phyloP scores from a whole-genome alignment of 2,797 vertebrate genomes.

The Rhinophrynus dorsalis region DNA sequence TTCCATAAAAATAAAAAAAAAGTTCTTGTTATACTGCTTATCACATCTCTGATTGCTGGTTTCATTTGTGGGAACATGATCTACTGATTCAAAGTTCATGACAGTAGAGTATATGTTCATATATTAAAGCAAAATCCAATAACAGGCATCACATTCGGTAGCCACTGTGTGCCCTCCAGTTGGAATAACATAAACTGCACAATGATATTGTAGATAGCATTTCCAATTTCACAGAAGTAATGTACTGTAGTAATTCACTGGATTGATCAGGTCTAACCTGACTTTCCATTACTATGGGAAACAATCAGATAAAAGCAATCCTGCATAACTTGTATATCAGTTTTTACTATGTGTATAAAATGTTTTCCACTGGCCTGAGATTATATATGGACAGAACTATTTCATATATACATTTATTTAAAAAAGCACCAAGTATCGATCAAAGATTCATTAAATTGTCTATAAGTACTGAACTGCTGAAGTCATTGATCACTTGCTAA shows the following conservation, averaged over 20 bases:
- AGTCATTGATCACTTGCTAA: too few relatives aligned
- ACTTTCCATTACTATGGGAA: slow-evolving; percentile 41
- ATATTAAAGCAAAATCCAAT: too few relatives aligned
- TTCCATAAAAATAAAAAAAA: too few relatives aligned
- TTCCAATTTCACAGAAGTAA: slow-evolving; percentile 35
- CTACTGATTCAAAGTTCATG: too few relatives aligned
- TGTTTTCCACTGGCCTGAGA: slow-evolving; percentile 13
- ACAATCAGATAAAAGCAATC: slow-evolving; percentile 34
- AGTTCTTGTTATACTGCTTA: too few relatives aligned
- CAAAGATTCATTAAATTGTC: not conserved
- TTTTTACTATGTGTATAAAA: slow-evolving; percentile 24
- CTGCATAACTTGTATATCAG: slow-evolving; percentile 33
- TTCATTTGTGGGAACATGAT: too few relatives aligned
- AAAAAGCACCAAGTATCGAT: not conserved
- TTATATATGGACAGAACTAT: slow-evolving; percentile 26
- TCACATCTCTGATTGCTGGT: too few relatives aligned
- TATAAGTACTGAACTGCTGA: not conserved
- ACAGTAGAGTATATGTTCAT: too few relatives aligned
- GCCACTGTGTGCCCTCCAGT: not conserved
- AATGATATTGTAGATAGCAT: slow-evolving; percentile 20
- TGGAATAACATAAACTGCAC: slow-evolving; percentile 21
- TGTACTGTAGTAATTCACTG: slow-evolving; percentile 22
- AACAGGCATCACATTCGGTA: not conserved
- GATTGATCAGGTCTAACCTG: slow-evolving; percentile 10
- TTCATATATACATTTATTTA: slow-evolving; percentile 16